A percentile compares a stretch with the other conserved stretches of the same genome.
Evolutionary conservation across 1,140 invertebrate genomes (phyloP).

Genomic region (Aphelenchoides besseyi): DNA sequence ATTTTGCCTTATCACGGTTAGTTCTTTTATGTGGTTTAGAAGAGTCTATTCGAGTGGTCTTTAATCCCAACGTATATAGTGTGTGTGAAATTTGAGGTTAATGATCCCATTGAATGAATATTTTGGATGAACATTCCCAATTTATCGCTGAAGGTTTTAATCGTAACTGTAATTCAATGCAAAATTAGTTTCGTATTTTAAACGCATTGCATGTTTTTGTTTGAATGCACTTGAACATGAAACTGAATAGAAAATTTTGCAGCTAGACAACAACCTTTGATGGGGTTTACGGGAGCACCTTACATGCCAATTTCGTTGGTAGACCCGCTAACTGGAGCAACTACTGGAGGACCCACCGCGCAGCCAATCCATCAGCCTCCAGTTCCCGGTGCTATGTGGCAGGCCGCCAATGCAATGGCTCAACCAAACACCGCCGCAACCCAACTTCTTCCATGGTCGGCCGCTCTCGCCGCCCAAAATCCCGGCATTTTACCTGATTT

Average conservation of each 20-base stretch:
- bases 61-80: conserved; percentile 19
- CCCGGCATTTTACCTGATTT: conserved; percentile 23
- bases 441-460: conserved; percentile 19
- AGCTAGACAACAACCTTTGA: conserved; percentile 41
- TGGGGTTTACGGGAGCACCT: conserved; percentile 45
- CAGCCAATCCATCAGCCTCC: conserved; percentile 27
- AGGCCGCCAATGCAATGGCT: conserved; percentile 25
- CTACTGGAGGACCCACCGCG: conserved; percentile 13
- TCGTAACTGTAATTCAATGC: too few species aligned
- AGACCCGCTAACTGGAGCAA: conserved; percentile 37
- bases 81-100: neutral
- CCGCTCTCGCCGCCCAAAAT: conserved; percentile 21
- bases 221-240: conserved; percentile 14
- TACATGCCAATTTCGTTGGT: conserved; percentile 51
- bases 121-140: too few species aligned
- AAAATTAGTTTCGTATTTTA: too few species aligned
- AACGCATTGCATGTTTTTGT: too few species aligned
- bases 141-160: too few species aligned
- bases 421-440: conserved; percentile 13
- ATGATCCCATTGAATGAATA: conserved; percentile 17
- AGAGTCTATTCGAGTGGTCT: too few species aligned
- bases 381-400: conserved; percentile 8
- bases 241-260: too few species aligned
- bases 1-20: conserved; percentile 46
- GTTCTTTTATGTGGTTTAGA: conserved; percentile 27